Evolutionary conservation across 2,797 vertebrate genomes (phyloP), one percentile per base, ranked within the genome.

Genomic region (Molossus alvarezi): DNA sequence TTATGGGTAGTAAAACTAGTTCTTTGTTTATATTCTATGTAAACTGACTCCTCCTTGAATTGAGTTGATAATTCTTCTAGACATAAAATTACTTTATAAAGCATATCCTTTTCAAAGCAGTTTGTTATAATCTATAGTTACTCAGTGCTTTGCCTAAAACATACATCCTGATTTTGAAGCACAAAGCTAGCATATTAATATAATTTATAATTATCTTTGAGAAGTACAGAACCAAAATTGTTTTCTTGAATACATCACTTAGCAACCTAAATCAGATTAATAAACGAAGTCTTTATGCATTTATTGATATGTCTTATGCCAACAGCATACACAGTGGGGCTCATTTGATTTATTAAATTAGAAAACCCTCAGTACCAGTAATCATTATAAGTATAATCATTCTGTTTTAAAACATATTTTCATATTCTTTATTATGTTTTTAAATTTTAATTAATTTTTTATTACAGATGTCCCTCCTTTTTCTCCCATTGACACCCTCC

Each of bases 331-430:
- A 71, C 37, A 77, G 3, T 73, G 17, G 17, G 8, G 25, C 41
- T 93, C 51, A 76, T 80, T 96, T 97, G 82, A 58, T 72, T 91
- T 90, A 58, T 85, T 93, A 82, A 88, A 60, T 84, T 94, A 71
- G 29, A 90, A 94, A 96, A 13, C 41, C 71, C 60, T 64, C 6
- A 88, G 71, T 83, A 60, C 75, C 51, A 85, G 37, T 90, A 88
- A 62, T 83, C 12, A 60, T 58, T 65, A 1, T 45, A 83, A 62
- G 1, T 69, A 14, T 53, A 11, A 9, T 5, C 48, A 76, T 75
- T 17, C n/a, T 45, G 41, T 45, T 45, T 45, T 45, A 45, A 45
- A 45, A 45, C 4, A 45, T 45, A 75, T 92, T 55, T 69, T 37
- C 67, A 20, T 45, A 45, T 45, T 45, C 41, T 45, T 45, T 45